Base-by-base conservation (phyloP, 2,888 invertebrate genomes). In the Perdita meconis region DNA sequence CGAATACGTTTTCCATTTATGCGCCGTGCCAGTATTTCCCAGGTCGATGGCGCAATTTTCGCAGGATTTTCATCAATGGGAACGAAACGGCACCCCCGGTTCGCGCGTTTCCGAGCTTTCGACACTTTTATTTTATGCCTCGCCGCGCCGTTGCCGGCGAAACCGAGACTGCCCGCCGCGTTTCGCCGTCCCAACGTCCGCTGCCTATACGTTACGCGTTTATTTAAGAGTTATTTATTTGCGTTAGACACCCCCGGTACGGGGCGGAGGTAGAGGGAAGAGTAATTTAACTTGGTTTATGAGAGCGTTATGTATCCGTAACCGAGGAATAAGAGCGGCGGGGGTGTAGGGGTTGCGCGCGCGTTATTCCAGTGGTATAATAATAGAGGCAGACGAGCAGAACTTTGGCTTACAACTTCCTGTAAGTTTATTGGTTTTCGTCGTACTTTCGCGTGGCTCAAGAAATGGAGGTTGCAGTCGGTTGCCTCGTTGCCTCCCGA, bases 401-500 rank as follows among this genome's bases (percentile, higher is more conserved):
- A 80, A 80, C 79, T 80, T 78, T 34, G 80, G 61, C 69, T 63
- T 63, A 74, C 80, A 74, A 80, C 80, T 80, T 80, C 78, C 80
- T 70, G 68, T 47, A 63, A 78, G 78, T 80, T 80, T 78, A 80
- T 78, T 70, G 79, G 79, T 70, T 78, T 67, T 59, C 72, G 34
- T 74, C 68, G 73, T 61, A 64, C 63, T 51, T 73, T 61, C 61
- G 65, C 44, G 56, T 73, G 64, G 59, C 79, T 51, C 34, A 59
- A 71, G 78, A 74, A 77, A 63, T 50, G 42, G 61, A 38, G 56
- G 70, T 30, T 40, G 44, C 55, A 38, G 42, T 57, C 63, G 68
- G 26, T 55, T 59, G 26, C 60, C 40, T 60, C 12, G 26, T 42
- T 34, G 26, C 42, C 13, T 42, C 30, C 19, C 38, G n/a, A 6